A percentile compares a stretch with the other conserved stretches of the same genome.
These are phyloP conservation scores for Aptenodytes patagonicus DNA, from an alignment of 2,113 vertebrate species.

Conservation along the genomic window DNA sequence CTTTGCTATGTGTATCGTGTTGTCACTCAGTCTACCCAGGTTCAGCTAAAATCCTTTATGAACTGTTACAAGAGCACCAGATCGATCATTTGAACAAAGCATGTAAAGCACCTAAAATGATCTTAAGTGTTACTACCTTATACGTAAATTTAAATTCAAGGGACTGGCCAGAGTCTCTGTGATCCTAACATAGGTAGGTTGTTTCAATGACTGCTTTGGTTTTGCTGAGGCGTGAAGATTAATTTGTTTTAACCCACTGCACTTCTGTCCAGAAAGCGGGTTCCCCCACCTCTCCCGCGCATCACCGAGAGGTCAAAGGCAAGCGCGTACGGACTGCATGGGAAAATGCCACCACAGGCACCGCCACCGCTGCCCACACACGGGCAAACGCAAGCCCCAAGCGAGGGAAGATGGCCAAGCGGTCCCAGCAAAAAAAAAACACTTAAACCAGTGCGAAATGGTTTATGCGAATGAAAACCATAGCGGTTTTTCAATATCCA, in stretches of 20 bases:
- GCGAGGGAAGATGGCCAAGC: rapidly evolving
- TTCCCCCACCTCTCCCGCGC: rapidly evolving
- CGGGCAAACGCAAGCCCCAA: neutral
- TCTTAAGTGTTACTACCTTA: neutral
- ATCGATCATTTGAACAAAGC: rapidly evolving
- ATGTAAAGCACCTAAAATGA: rapidly evolving
- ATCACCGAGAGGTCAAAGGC: rapidly evolving
- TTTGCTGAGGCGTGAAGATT: rapidly evolving
- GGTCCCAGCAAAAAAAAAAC: rapidly evolving
- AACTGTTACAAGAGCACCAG: rapidly evolving
- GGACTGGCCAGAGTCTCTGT: rapidly evolving
- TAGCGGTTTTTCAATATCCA: rapidly evolving
- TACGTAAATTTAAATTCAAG: rapidly evolving
- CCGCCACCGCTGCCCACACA: too few relatives aligned
- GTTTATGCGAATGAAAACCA: neutral
- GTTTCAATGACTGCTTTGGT: rapidly evolving
- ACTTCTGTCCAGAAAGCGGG: too few relatives aligned
- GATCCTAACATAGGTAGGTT: rapidly evolving
- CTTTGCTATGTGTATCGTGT: rapidly evolving
- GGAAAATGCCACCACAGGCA: rapidly evolving
- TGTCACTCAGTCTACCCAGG: rapidly evolving
- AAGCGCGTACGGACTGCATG: rapidly evolving
- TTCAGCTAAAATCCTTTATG: neutral
- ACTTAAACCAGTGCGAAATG: rapidly evolving
- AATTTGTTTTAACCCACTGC: rapidly evolving